Conservation (phyloP, 23 tunicate species). For the Halocynthia roretzi region DNA sequence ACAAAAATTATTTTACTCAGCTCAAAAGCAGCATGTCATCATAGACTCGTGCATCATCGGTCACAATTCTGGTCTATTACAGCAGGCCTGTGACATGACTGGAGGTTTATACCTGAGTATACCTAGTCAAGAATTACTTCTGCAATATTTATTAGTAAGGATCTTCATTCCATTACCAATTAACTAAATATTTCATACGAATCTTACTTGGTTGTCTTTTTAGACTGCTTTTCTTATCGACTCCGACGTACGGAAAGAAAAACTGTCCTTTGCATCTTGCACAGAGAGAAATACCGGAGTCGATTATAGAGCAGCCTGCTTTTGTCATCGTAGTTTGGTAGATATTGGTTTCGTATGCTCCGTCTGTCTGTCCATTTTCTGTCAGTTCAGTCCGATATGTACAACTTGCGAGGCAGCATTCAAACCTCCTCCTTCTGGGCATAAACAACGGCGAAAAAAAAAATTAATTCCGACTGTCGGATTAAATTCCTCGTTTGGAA, state of each 20-base stretch:
- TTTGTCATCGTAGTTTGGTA: constrained; percentile 74
- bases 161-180: not conserved
- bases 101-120: constrained; percentile 63
- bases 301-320: constrained; percentile 85
- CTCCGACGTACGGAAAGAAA: constrained; percentile 59
- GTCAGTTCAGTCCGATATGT: constrained; percentile 91
- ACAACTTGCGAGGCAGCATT: constrained; percentile 88
- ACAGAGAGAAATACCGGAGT: constrained; percentile 17
- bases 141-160: constrained; percentile 83
- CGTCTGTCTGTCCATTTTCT: constrained; percentile 86
- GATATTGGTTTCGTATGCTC: constrained; percentile 94
- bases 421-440: constrained; percentile 48
- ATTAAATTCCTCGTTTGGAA: no score
- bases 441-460: constrained; percentile 39
- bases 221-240: constrained; percentile 87
- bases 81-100: constrained; percentile 94
- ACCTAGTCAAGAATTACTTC: constrained; percentile 49
- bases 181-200: not conserved
- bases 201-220: constrained; percentile 1
- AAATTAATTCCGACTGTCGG: no score
- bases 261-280: constrained; percentile 33
- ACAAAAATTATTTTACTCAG: constrained; percentile 18
- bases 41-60: constrained; percentile 84
- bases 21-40: constrained; percentile 77
- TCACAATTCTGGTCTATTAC: constrained; percentile 81